Evolutionary conservation across 1,140 invertebrate species (phyloP).

Genomic region (Paraescarpia echinospica): DNA sequence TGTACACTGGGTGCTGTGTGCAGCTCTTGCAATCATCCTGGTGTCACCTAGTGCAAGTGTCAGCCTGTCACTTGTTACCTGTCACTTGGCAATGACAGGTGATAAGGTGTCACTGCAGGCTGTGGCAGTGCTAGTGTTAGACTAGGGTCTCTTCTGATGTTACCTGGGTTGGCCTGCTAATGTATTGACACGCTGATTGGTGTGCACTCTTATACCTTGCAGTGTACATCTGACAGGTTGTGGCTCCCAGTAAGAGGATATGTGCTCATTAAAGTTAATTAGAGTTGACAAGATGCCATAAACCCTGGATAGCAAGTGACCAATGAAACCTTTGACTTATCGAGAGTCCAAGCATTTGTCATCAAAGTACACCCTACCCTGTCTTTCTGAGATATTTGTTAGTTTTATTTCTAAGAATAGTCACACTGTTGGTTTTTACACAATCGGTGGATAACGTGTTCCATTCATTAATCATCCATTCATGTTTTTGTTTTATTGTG

Average conservation of each 20-base stretch:
- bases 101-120: not conserved
- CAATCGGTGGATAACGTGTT: too few species aligned
- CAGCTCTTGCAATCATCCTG: not conserved
- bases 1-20: not conserved
- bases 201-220: not conserved
- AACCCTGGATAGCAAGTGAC: too few species aligned
- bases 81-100: not conserved
- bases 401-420: too few species aligned
- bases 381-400: too few species aligned
- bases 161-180: not conserved
- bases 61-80: not conserved
- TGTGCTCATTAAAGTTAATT: too few species aligned
- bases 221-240: not conserved
- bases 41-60: not conserved
- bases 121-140: not conserved
- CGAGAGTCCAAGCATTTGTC: too few species aligned
- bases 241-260: not conserved
- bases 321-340: too few species aligned
- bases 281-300: too few species aligned
- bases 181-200: not conserved
- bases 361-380: too few species aligned
- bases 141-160: not conserved
- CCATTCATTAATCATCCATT: too few species aligned
- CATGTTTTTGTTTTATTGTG: too few species aligned
- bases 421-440: too few species aligned